These are phyloP conservation scores for Halcyon senegalensis DNA, from an alignment of 2,113 vertebrate genomes.

Conservation along the genomic window DNA sequence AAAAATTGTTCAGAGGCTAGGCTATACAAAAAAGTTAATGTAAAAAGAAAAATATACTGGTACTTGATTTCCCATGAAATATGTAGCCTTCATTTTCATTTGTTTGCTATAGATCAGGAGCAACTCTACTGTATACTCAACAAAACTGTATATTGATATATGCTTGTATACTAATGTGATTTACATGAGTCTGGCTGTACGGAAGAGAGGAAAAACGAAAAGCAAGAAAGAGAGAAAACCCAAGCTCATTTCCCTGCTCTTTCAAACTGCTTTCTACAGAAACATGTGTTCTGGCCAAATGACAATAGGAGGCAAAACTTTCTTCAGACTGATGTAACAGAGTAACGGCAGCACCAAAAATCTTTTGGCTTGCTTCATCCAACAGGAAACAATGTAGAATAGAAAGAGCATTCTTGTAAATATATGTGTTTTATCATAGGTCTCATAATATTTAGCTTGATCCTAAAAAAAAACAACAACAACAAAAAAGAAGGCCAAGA, in stretches of 20 bases:
- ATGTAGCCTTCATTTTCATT: neutral
- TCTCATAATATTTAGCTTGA: neutral
- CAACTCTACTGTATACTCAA: neutral
- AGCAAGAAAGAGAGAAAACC: rapidly evolving
- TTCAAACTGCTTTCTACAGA: neutral
- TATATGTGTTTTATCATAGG: neutral
- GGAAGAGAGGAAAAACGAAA: neutral
- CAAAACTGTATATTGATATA: neutral
- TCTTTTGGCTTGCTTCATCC: neutral
- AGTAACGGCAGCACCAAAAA: neutral
- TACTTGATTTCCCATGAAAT: neutral
- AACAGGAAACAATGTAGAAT: neutral
- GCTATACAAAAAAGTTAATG: neutral
- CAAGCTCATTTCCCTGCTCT: neutral
- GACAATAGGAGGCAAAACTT: neutral
- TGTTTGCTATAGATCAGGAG: neutral
- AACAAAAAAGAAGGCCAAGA: neutral
- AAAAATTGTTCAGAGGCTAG: neutral
- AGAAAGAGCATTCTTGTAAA: neutral
- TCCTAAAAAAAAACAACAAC: neutral
- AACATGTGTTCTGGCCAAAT: neutral
- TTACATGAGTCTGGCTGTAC: neutral
- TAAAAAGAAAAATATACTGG: neutral
- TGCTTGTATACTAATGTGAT: neutral
- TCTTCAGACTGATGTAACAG: neutral